A percentile compares a stretch with the other conserved stretches of the same genome.
These are phyloP conservation scores for Penelope pileata DNA, from an alignment of 2,113 vertebrate species.

Conservation along the genomic window DNA sequence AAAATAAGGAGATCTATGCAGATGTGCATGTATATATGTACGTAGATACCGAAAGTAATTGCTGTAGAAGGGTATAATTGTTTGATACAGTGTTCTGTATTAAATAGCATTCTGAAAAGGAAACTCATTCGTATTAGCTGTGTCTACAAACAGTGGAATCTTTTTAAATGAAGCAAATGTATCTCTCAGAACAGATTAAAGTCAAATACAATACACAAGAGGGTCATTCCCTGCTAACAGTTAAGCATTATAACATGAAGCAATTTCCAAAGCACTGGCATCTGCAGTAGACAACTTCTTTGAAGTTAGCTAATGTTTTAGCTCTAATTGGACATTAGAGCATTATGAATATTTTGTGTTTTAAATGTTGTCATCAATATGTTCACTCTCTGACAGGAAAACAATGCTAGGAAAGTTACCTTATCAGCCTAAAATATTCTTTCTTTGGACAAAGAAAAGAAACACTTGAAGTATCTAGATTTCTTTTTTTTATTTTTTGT, in stretches of 20 bases:
- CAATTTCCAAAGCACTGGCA: not conserved
- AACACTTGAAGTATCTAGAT: not conserved
- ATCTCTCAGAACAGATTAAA: not conserved
- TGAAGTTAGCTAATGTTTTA: conserved; percentile 9
- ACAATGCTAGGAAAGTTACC: not conserved
- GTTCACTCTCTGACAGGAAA: not conserved
- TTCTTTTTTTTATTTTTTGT: not conserved
- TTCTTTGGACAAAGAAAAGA: not conserved
- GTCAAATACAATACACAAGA: not conserved
- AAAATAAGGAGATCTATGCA: not conserved
- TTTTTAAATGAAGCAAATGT: conserved; percentile 11
- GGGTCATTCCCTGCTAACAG: not conserved
- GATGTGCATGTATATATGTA: not conserved
- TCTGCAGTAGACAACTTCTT: not conserved
- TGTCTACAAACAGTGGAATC: not conserved
- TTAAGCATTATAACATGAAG: not conserved
- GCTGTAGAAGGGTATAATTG: not conserved
- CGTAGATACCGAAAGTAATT: not conserved
- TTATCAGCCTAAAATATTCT: not conserved
- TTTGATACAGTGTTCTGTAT: not conserved
- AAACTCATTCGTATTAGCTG: not conserved
- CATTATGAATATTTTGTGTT: not conserved
- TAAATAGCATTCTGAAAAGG: not conserved
- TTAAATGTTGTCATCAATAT: conserved; percentile 3
- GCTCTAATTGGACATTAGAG: not conserved